Conservation (phyloP, 2,113 vertebrate species). For the Asarcornis scutulata region DNA sequence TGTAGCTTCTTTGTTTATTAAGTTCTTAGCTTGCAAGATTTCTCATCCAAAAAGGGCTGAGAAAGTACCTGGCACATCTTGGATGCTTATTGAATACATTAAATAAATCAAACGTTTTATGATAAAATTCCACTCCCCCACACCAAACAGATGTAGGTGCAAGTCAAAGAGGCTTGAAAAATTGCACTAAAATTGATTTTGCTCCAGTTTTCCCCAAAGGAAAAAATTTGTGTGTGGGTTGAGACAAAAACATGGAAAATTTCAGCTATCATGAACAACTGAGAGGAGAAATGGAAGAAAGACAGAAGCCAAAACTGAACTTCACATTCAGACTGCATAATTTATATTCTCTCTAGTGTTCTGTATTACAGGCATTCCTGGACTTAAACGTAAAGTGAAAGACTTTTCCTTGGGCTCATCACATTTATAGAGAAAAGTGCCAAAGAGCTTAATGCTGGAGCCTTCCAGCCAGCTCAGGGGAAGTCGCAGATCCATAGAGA, state of each 20-base stretch:
- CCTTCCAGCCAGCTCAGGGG: not conserved
- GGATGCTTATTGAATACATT: conserved; percentile 66
- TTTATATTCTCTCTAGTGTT: not conserved
- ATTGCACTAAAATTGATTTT: conserved; percentile 61
- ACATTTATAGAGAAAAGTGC: not conserved
- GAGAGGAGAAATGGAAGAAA: conserved; percentile 26
- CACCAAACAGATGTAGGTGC: conserved; percentile 58
- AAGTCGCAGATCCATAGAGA: not conserved
- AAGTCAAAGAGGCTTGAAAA: conserved; percentile 59
- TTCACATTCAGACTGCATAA: not conserved
- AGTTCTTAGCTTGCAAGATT: conserved; percentile 61
- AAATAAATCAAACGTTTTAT: conserved; percentile 68
- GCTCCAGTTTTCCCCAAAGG: conserved; percentile 67
- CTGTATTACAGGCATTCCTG: not conserved
- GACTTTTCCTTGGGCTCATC: not conserved
- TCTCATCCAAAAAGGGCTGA: conserved; percentile 62
- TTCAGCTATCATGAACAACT: conserved; percentile 36
- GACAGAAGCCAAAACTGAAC: conserved; percentile 47
- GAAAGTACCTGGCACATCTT: conserved; percentile 71
- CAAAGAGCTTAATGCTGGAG: not conserved
- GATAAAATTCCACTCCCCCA: conserved; percentile 67
- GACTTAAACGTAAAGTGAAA: not conserved
- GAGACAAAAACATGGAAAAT: conserved; percentile 55
- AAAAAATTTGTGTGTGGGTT: conserved; percentile 26
- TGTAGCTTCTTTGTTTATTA: conserved; percentile 53